Percentiles rank a stretch among this genome's conserved stretches.
Conservation (phyloP, 2,113 vertebrate genomes). For the Zapus hudsonius region DNA sequence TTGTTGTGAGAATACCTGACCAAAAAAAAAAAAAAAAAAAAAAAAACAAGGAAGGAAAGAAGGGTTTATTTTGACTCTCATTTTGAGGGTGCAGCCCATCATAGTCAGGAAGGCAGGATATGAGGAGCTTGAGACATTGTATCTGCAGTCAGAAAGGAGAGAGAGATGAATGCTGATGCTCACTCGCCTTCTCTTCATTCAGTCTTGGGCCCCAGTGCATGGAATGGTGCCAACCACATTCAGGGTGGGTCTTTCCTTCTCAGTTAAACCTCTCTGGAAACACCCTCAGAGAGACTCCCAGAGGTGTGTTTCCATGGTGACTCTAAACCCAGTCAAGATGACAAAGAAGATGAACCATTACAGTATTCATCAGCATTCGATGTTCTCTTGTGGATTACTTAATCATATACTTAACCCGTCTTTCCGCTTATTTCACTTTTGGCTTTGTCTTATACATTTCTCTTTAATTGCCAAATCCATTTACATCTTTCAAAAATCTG, state of each 20-base stretch:
- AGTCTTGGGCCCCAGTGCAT: no score
- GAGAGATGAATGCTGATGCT: background rate
- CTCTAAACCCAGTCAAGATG: background rate
- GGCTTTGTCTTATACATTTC: no score
- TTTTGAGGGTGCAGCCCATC: background rate
- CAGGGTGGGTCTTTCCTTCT: background rate
- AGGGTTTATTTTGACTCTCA: background rate
- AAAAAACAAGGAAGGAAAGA: background rate
- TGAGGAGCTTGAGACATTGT: no score
- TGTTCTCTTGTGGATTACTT: background rate
- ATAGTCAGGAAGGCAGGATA: rapidly evolving
- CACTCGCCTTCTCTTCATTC: background rate
- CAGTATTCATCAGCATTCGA: rapidly evolving
- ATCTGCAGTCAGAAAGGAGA: background rate
- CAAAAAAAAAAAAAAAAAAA: no score
- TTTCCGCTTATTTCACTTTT: background rate
- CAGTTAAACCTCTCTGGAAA: background rate
- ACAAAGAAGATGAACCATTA: background rate
- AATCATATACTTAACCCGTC: no score
- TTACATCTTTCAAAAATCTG: background rate
- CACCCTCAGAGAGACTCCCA: background rate
- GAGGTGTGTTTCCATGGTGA: background rate
- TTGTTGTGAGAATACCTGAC: no score
- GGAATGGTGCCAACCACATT: no score
- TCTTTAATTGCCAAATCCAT: background rate